Percentiles rank a stretch among this genome's conserved stretches.
phyloP scores from a whole-genome alignment of 2,797 vertebrate species.

The Syngnathus rostellatus region DNA sequence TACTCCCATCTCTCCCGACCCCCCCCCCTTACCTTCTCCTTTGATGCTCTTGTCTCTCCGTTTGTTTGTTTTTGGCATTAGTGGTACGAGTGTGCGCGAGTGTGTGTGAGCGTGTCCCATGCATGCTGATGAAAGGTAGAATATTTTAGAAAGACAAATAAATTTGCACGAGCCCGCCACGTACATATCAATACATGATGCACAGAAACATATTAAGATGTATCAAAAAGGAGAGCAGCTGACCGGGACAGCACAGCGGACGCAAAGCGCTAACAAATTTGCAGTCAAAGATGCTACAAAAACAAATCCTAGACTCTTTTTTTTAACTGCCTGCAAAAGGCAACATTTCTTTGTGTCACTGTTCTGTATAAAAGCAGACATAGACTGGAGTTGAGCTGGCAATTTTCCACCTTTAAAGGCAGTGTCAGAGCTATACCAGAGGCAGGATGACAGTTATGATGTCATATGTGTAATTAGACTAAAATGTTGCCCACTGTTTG shows the following conservation, averaged over 20 bases:
- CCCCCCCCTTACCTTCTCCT: conserved; percentile 44
- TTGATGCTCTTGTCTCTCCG: conserved; percentile 65
- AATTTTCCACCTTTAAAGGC: neutral
- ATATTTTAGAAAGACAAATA: conserved; percentile 60
- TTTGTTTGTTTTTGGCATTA: conserved; percentile 69
- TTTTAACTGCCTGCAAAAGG: neutral
- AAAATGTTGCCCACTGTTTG: conserved; percentile 20
- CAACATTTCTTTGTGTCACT: neutral
- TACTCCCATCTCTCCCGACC: conserved; percentile 53
- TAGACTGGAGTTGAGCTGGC: neutral
- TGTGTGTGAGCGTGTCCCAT: conserved; percentile 36
- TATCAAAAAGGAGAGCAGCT: conserved; percentile 35
- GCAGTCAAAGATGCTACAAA: conserved; percentile 38
- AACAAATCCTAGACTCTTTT: conserved; percentile 1
- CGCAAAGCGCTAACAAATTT: conserved; percentile 50
- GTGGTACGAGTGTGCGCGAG: conserved; percentile 43
- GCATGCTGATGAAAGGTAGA: conserved; percentile 66
- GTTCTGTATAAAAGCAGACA: neutral
- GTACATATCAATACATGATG: conserved; percentile 44
- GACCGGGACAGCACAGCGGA: conserved; percentile 38
- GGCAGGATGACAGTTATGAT: neutral
- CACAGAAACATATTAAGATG: conserved; percentile 55
- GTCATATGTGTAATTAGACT: neutral
- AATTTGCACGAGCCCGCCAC: conserved; percentile 20
- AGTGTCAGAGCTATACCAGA: neutral